phyloP scores from a whole-genome alignment of 2,113 vertebrate species.

The Sterrhoptilus dennistouni region DNA sequence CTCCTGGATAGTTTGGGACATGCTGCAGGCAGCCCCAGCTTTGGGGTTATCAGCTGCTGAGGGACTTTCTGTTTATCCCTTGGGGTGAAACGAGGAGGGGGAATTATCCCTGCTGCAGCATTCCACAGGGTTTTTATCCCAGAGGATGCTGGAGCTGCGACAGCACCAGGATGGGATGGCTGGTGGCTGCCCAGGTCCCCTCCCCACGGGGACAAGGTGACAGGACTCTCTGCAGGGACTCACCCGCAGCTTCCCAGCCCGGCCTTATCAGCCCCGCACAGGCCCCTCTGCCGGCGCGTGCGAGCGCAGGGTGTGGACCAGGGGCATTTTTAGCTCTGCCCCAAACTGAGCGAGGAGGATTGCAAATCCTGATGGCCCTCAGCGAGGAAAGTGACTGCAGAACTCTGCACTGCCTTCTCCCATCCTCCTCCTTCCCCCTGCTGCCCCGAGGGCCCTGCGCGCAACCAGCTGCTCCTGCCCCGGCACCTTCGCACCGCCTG shows the following conservation, averaged over 20 bases:
- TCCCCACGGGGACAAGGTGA: background rate
- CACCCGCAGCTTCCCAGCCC: background rate
- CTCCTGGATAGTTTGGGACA: background rate
- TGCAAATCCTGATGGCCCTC: constrained; percentile 28
- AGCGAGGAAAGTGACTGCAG: background rate
- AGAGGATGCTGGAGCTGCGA: background rate
- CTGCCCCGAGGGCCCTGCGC: background rate
- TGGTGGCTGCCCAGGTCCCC: background rate
- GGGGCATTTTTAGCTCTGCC: background rate
- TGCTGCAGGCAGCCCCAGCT: fast-evolving
- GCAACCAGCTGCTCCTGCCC: background rate
- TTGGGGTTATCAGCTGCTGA: background rate
- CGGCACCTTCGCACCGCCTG: background rate
- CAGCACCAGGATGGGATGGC: fast-evolving
- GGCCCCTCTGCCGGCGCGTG: background rate
- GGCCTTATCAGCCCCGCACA: constrained; percentile 30
- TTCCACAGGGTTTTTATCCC: background rate
- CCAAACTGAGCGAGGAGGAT: background rate
- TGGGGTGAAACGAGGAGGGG: background rate
- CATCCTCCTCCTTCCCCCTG: background rate
- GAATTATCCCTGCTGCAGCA: background rate
- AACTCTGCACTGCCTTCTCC: background rate
- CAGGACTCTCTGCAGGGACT: background rate
- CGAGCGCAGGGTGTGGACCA: background rate
- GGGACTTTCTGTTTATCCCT: background rate